Conservation (phyloP, 2,113 vertebrate species). For the Brienomyrus longianalis region DNA sequence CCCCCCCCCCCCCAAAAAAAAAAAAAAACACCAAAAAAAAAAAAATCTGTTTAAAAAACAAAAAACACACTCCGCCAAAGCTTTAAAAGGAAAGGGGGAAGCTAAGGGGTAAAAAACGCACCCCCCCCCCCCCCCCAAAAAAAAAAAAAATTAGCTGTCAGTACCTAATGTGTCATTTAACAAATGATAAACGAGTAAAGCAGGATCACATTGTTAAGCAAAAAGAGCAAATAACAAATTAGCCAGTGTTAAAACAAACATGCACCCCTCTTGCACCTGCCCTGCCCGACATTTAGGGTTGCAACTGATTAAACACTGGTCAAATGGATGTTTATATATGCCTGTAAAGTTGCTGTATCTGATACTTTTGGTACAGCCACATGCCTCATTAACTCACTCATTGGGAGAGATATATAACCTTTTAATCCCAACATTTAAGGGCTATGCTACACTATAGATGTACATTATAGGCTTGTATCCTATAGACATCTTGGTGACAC, state of each 20-base stretch:
- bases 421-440: not conserved
- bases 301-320: not conserved
- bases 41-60: too few relatives aligned
- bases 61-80: too few relatives aligned
- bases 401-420: not conserved
- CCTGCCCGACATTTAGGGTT: not conserved
- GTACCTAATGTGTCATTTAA: conserved; percentile 38
- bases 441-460: not conserved
- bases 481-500: not conserved
- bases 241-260: not conserved
- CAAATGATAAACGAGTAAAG: conserved; percentile 45
- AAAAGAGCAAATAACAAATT: conserved; percentile 10
- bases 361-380: not conserved
- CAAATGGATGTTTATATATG: not conserved
- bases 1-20: not conserved
- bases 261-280: not conserved
- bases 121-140: not conserved
- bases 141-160: conserved; percentile 25
- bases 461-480: not conserved
- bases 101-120: too few relatives aligned
- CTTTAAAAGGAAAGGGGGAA: too few relatives aligned
- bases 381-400: not conserved
- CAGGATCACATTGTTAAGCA: conserved; percentile 22
- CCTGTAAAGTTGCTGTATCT: not conserved
- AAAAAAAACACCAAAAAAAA: not conserved